Evolutionary conservation across 1,140 invertebrate species (phyloP), one percentile per base, ranked within the genome.

Genomic region (Phymorhynchus buccinoides): DNA sequence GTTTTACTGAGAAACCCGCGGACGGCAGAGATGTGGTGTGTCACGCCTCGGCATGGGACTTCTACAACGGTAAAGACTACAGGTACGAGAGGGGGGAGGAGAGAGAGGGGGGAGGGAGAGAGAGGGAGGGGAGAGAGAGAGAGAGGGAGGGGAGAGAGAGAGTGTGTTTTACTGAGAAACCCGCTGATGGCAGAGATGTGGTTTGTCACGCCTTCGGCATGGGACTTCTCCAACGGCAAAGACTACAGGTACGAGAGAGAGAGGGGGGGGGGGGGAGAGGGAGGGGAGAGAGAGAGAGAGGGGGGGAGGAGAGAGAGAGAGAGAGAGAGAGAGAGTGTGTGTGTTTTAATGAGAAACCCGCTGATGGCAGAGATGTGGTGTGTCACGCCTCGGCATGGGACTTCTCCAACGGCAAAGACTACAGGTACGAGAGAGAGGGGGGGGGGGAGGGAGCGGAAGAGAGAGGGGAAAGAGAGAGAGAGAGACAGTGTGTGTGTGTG

Each of bases 241-340:
- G 90, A 97, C 90, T 97, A 96, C 90, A 88, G 90, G 90, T 91
- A 80, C n/a, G n/a, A n/a, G n/a, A n/a, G n/a, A n/a, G n/a, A n/a
- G n/a, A n/a, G n/a, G n/a, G n/a, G n/a, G n/a, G n/a, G n/a, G n/a
- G n/a, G n/a, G n/a, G n/a, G n/a, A n/a, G n/a, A n/a, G n/a, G n/a
- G n/a, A n/a, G n/a, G n/a, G n/a, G n/a, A n/a, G n/a, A n/a, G n/a
- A n/a, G n/a, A n/a, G n/a, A n/a, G n/a, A n/a, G n/a, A n/a, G n/a
- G n/a, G n/a, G n/a, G n/a, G n/a, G n/a, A n/a, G n/a, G n/a, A n/a
- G n/a, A n/a, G n/a, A n/a, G n/a, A n/a, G n/a, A n/a, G n/a, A n/a
- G n/a, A n/a, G n/a, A n/a, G n/a, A n/a, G n/a, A n/a, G n/a, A n/a
- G n/a, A n/a, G n/a, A n/a, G n/a, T n/a, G n/a, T n/a, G n/a, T n/a